Percentiles rank a stretch among this genome's conserved stretches.
Conservation (phyloP, 2,888 invertebrate genomes). For the Sipunculus nudus region DNA sequence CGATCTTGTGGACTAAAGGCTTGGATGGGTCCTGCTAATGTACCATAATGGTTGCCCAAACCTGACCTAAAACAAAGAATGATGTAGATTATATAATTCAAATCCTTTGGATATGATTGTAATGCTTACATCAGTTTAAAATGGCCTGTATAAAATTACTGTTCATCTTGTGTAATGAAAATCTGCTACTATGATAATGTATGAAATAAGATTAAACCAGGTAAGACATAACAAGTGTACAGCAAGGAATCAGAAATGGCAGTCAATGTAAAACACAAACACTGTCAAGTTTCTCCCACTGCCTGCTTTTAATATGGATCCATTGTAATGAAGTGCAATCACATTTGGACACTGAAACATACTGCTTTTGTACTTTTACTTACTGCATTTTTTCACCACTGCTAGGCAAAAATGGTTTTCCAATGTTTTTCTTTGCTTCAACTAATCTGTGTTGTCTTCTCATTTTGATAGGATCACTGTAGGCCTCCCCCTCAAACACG, state of each 20-base stretch:
- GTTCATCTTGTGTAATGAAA: too few species aligned
- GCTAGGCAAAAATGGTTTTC: constrained; percentile 64
- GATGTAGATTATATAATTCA: neutral
- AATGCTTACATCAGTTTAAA: neutral
- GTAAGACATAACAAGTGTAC: too few species aligned
- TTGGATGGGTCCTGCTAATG: constrained; percentile 57
- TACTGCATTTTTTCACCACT: constrained; percentile 63
- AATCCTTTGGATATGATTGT: neutral
- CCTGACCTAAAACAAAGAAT: constrained; percentile 43
- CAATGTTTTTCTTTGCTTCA: constrained; percentile 61
- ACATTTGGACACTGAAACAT: too few species aligned
- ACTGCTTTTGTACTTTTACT: constrained; percentile 22
- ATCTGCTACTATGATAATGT: too few species aligned
- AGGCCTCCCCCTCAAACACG: constrained; percentile 63
- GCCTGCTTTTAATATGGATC: too few species aligned
- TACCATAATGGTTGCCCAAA: constrained; percentile 65
- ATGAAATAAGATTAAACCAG: too few species aligned
- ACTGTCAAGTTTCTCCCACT: too few species aligned
- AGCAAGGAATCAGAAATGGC: too few species aligned
- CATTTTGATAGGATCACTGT: constrained; percentile 63
- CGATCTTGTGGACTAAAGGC: constrained; percentile 58
- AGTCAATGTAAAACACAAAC: too few species aligned
- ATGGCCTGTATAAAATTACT: too few species aligned
- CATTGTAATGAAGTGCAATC: too few species aligned
- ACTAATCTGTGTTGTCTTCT: constrained; percentile 56